Percentiles rank a stretch among this genome's conserved stretches.
Conservation (phyloP, 2,888 invertebrate genomes). For the Habrosyne pyritoides region DNA sequence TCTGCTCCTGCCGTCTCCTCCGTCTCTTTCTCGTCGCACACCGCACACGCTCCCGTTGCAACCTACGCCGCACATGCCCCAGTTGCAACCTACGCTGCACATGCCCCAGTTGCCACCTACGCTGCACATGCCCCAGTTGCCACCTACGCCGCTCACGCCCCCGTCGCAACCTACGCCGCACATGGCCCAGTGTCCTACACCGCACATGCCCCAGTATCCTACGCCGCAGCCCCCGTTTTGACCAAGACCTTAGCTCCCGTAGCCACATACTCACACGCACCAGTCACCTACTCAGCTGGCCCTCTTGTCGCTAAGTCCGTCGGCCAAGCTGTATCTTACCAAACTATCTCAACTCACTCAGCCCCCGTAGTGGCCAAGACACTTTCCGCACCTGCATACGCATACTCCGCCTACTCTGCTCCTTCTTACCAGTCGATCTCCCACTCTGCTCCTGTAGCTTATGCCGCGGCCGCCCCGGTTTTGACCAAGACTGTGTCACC, state of each 20-base stretch:
- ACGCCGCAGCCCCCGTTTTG: constrained; percentile 32
- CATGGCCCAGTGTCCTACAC: constrained; percentile 25
- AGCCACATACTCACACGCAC: constrained; percentile 38
- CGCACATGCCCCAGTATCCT: constrained; percentile 41
- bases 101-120: constrained; percentile 7
- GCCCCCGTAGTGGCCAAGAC: constrained; percentile 14
- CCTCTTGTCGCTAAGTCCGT: constrained; percentile 15
- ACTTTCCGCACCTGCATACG: constrained; percentile 37
- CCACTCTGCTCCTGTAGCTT: constrained; percentile 59
- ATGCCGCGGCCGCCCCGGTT: constrained; percentile 48
- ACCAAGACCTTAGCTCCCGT: constrained; percentile 58
- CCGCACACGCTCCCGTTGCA: constrained; percentile 24
- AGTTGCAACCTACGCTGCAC: constrained; percentile 27
- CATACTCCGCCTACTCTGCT: constrained; percentile 42
- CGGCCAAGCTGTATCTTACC: constrained; percentile 12
- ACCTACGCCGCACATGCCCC: constrained; percentile 44
- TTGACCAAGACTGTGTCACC: constrained; percentile 66
- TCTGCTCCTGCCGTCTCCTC: constrained; percentile 79
- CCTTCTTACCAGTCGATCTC: constrained; percentile 51
- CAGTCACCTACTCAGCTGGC: constrained; percentile 15
- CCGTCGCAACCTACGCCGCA: constrained; percentile 30
- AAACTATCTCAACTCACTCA: constrained; percentile 14
- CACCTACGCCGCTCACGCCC: constrained; percentile 41
- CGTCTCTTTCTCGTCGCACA: constrained; percentile 37
- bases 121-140: constrained; percentile 24